Conservation (phyloP, 2,888 invertebrate species). For the Erebia epiphron region DNA sequence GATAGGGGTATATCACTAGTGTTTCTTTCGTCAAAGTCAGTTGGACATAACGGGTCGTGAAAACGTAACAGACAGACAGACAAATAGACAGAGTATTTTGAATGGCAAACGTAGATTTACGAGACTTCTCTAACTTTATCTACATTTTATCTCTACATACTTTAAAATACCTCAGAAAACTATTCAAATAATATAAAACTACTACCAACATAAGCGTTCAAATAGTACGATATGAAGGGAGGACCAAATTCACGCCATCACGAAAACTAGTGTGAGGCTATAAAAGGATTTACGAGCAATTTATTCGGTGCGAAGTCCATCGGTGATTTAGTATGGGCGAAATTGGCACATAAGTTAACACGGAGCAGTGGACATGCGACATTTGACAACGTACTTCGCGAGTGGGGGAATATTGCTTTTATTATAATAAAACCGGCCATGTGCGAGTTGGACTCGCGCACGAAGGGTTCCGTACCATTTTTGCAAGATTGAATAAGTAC, state of each 20-base stretch:
- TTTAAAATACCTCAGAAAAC: background rate
- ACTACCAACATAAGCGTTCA: background rate
- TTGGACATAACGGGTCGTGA: too few species aligned
- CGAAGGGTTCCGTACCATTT: too few species aligned
- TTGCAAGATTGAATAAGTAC: too few species aligned
- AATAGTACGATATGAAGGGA: conserved; percentile 7
- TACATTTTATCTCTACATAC: background rate
- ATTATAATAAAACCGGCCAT: background rate
- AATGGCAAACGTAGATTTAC: too few species aligned
- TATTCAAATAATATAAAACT: background rate
- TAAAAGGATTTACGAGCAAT: conserved; percentile 52
- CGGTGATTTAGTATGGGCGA: conserved; percentile 60
- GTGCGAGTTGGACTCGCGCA: too few species aligned
- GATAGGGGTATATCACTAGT: too few species aligned
- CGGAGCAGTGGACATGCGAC: conserved; percentile 49
- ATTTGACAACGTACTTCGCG: conserved; percentile 36
- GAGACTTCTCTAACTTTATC: too few species aligned
- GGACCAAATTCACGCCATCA: conserved; percentile 39
- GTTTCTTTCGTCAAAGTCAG: too few species aligned
- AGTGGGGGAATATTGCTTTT: conserved; percentile 27
- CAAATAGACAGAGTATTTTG: too few species aligned
- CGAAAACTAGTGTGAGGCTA: conserved; percentile 39
- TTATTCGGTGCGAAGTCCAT: conserved; percentile 54
- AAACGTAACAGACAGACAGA: too few species aligned
- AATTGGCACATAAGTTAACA: conserved; percentile 66